Conservation (phyloP, 2,888 invertebrate species). For the Drosophila kanekoi region DNA sequence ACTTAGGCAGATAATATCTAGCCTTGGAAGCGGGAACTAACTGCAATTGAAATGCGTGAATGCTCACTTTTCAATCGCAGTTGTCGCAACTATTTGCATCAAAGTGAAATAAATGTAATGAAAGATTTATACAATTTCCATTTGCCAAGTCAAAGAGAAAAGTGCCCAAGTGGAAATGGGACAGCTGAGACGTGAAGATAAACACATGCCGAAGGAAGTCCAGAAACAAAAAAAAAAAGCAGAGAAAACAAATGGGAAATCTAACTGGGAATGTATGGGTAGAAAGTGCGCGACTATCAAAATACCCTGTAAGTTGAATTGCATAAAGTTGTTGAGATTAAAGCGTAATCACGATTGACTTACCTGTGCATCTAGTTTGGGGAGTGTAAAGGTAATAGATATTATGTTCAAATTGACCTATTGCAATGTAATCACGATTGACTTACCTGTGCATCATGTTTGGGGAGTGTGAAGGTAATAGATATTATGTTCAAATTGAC, state of each 20-base stretch:
- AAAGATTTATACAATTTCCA: conserved; percentile 66
- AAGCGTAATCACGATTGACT: no score
- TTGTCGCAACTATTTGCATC: conserved; percentile 49
- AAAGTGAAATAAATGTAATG: conserved; percentile 70
- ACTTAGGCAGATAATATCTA: conserved; percentile 17
- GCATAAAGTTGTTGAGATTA: background rate
- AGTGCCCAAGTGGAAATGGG: conserved; percentile 32
- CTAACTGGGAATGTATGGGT: background rate
- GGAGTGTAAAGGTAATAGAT: no score
- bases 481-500: background rate
- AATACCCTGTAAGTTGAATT: conserved; percentile 9
- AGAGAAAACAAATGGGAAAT: conserved; percentile 20
- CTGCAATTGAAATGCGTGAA: background rate
- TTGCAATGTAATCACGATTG: no score
- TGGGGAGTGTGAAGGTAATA: no score
- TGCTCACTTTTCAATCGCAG: conserved; percentile 22
- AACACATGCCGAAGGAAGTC: conserved; percentile 50
- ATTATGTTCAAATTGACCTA: background rate
- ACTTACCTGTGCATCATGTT: no score
- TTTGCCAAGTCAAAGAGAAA: conserved; percentile 42
- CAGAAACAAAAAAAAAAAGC: conserved; percentile 9
- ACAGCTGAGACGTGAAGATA: conserved; percentile 62
- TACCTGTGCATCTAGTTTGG: no score
- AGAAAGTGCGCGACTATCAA: background rate
- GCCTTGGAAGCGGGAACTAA: conserved; percentile 18